These are phyloP conservation scores for Barypeithes pellucidus DNA, from an alignment of 2,888 invertebrate species.

Conservation along the genomic window DNA sequence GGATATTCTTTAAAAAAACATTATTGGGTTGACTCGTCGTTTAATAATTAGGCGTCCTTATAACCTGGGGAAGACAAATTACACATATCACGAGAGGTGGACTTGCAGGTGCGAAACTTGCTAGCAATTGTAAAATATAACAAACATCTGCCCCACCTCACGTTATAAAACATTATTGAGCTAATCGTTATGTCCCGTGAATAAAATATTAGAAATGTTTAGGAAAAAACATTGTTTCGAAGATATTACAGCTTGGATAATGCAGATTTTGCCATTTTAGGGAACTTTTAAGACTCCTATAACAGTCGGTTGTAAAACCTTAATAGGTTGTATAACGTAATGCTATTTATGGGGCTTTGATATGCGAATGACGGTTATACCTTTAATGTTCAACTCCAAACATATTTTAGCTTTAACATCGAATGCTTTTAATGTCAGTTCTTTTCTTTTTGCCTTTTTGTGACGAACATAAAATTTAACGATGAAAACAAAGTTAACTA, in stretches of 20 bases:
- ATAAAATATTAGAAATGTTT: slow-evolving; percentile 14
- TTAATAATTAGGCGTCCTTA: too few relatives aligned
- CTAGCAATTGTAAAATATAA: too few relatives aligned
- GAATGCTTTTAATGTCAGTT: slow-evolving; percentile 25
- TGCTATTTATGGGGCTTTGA: slow-evolving; percentile 26
- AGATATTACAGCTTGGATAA: slow-evolving; percentile 12
- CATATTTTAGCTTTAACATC: slow-evolving; percentile 19
- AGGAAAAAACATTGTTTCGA: slow-evolving; percentile 17
- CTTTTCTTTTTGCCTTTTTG: slow-evolving; percentile 20
- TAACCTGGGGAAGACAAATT: too few relatives aligned
- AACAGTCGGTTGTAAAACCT: slow-evolving; percentile 28
- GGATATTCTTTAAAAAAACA: too few relatives aligned
- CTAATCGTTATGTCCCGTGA: background rate
- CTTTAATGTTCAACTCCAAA: slow-evolving; percentile 22
- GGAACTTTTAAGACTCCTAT: slow-evolving; percentile 21
- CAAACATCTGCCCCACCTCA: too few relatives aligned
- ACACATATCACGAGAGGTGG: too few relatives aligned
- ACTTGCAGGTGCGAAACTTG: too few relatives aligned
- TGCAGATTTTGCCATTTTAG: slow-evolving; percentile 33
- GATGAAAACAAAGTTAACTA: background rate
- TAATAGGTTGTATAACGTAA: slow-evolving; percentile 33
- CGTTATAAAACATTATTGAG: background rate
- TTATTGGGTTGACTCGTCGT: too few relatives aligned
- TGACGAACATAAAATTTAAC: slow-evolving; percentile 5
- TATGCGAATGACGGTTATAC: slow-evolving; percentile 30